These are phyloP conservation scores for Geophilus truncorum DNA, from an alignment of 2,888 invertebrate species.

Conservation along the genomic window DNA sequence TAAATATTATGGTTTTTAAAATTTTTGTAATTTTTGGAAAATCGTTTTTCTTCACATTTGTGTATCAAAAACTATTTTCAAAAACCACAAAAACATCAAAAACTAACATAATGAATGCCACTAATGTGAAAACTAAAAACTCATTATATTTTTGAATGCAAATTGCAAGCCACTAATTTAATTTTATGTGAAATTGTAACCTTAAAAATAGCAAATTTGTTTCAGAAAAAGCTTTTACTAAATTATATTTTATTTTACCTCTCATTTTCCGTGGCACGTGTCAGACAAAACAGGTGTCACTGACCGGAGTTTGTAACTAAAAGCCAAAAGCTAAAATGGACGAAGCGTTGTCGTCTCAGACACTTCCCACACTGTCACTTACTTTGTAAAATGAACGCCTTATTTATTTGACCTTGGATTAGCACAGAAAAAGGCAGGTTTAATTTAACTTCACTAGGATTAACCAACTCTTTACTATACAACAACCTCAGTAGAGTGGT, in stretches of 20 bases:
- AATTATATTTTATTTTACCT: neutral
- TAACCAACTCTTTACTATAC: too few relatives aligned
- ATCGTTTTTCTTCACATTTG: too few relatives aligned
- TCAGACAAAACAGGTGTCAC: conserved; percentile 24
- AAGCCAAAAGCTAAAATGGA: neutral
- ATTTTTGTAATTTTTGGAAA: too few relatives aligned
- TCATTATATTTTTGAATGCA: too few relatives aligned
- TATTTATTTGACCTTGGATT: neutral
- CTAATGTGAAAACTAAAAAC: too few relatives aligned
- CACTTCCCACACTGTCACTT: neutral
- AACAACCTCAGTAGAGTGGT: too few relatives aligned
- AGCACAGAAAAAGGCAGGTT: neutral
- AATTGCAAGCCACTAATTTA: too few relatives aligned
- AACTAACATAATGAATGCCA: too few relatives aligned
- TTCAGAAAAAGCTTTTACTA: neutral
- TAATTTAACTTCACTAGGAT: neutral
- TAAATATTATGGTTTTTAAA: too few relatives aligned
- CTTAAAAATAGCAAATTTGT: neutral
- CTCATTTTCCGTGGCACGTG: neutral
- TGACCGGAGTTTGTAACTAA: neutral
- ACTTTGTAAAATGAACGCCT: neutral
- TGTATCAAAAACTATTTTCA: too few relatives aligned
- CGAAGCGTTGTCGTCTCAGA: neutral
- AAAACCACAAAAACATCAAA: too few relatives aligned
- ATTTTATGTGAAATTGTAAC: too few relatives aligned